Percentiles rank a stretch among this genome's conserved stretches.
Conservation (phyloP, 2,797 vertebrate genomes). For the Epinephelus malabaricus region DNA sequence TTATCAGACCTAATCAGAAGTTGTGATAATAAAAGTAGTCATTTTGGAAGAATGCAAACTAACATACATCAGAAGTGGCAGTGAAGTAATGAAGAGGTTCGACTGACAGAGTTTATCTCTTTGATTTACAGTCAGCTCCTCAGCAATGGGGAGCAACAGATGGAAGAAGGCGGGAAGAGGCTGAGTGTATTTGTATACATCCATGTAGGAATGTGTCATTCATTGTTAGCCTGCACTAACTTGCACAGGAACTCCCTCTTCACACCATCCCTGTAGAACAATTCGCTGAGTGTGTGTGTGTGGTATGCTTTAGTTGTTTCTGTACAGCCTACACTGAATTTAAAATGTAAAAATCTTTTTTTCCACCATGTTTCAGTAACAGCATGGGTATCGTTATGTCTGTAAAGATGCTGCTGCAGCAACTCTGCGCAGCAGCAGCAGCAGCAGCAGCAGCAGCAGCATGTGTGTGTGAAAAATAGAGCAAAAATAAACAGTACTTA, state of each 20-base stretch:
- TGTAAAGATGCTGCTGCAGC: background rate
- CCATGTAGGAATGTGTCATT: conserved; percentile 35
- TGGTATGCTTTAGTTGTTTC: background rate
- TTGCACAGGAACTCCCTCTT: conserved; percentile 19
- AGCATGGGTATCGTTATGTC: background rate
- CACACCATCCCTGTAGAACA: background rate
- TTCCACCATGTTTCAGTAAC: background rate
- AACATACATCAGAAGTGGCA: too few species aligned
- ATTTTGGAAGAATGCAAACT: too few species aligned
- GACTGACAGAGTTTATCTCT: too few species aligned
- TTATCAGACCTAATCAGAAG: too few species aligned
- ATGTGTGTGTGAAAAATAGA: background rate
- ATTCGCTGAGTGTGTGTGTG: background rate
- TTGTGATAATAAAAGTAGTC: too few species aligned
- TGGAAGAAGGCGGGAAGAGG: background rate
- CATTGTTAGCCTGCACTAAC: conserved; percentile 34
- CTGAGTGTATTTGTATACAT: background rate
- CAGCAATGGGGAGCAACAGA: background rate
- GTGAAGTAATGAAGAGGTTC: too few species aligned
- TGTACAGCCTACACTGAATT: background rate
- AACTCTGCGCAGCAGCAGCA: background rate
- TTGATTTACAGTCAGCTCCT: too few species aligned
- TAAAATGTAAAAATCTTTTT: background rate
- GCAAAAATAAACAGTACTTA: background rate
- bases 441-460: background rate